Evolutionary conservation across 2,888 invertebrate species (phyloP).

Genomic region (Chloroclysta siterata): DNA sequence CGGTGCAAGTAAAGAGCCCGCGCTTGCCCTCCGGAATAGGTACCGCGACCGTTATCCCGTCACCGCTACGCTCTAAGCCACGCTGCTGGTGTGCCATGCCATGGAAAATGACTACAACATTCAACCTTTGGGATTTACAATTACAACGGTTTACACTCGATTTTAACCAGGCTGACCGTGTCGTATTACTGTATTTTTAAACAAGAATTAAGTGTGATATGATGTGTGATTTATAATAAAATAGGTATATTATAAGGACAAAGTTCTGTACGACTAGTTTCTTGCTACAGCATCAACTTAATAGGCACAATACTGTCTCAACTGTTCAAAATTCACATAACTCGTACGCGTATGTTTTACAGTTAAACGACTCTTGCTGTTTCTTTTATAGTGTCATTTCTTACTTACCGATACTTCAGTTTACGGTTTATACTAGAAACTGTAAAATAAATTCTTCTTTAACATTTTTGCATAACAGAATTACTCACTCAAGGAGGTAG

Average conservation of each 20-base stretch:
- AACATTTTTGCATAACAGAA: constrained; percentile 2
- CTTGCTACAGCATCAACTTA: not conserved
- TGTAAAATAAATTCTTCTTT: constrained; percentile 1
- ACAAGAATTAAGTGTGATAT: not conserved
- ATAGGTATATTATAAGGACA: not conserved
- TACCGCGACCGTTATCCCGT: constrained; percentile 78
- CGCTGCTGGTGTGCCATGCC: constrained; percentile 41
- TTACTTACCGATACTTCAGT: constrained; percentile 18
- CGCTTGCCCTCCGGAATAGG: constrained; percentile 66
- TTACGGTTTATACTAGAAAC: constrained; percentile 17
- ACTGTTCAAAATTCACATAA: constrained; percentile 39
- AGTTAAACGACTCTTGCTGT: constrained; percentile 25
- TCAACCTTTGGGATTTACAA: constrained; percentile 62
- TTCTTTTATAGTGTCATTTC: constrained; percentile 17
- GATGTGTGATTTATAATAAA: not conserved
- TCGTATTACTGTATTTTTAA: constrained; percentile 15
- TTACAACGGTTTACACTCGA: constrained; percentile 53
- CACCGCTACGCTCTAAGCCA: constrained; percentile 69
- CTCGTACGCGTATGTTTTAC: constrained; percentile 15
- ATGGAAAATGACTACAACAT: constrained; percentile 58
- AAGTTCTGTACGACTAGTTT: not conserved
- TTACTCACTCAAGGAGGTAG: not conserved
- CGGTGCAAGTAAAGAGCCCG: constrained; percentile 56
- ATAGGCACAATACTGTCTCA: not conserved
- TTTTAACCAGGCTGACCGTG: constrained; percentile 33